Base-by-base conservation (phyloP, 2,797 vertebrate species). In the Parambassis ranga region DNA sequence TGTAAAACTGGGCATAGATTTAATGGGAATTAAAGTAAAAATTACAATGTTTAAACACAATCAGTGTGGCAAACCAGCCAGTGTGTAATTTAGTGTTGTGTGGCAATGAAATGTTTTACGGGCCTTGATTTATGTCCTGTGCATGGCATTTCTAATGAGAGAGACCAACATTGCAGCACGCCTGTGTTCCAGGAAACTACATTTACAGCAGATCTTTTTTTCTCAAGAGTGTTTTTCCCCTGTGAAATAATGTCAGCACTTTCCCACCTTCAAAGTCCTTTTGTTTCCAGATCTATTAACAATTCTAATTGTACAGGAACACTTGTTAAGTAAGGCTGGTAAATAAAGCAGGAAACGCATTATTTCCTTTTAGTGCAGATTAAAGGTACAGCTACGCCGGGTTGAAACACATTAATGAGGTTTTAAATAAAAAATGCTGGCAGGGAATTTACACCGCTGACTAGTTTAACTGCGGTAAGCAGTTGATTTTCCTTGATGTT, bases 201-300 rank as follows among this genome's bases (percentile, higher is more conserved):
- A 93, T 95, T 96, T 95, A 95, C 94, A 93, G 94, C 94, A 93
- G 91, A 88, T 90, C 86, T 85, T 88, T 92, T 86, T 91, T 91
- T 78, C 94, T 94, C 92, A 92, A 86, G 94, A 96, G 94, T 94
- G 93, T 91, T 94, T 96, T 94, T 95, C 95, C 96, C 95, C 83
- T 82, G 93, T 95, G 95, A 96, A 97, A 98, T 97, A 96, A 96
- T 97, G 96, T 98, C 96, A 98, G 96, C 96, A 95, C 94, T 98
- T 98, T 98, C 95, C 95, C 93, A 96, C 96, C 96, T 98, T 98
- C 96, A 96, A 97, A 97, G 96, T 94, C 94, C 94, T 93, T 94
- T 94, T 97, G 95, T 98, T 98, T 96, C 95, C 92, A 94, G 95
- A 97, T 96, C 96, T 98, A 97, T 98, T 98, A 98, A 98, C 96